Evolutionary conservation across 1,140 invertebrate species (phyloP).

Genomic region (Psix sp.): DNA sequence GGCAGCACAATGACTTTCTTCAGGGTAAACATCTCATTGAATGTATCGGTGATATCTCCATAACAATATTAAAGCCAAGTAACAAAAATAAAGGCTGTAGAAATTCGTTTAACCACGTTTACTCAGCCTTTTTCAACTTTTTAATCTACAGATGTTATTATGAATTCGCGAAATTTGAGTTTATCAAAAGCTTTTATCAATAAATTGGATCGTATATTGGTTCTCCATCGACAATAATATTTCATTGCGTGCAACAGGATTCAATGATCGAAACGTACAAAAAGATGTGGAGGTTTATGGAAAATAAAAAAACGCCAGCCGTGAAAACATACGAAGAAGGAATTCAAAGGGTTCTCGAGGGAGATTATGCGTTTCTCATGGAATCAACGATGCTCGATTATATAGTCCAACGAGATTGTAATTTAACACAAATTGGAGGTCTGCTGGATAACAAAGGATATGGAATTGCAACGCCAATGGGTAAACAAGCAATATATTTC

Average conservation of each 20-base stretch:
- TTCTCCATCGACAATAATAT: conserved; percentile 6
- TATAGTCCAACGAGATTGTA: conserved; percentile 91
- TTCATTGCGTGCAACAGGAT: conserved; percentile 76
- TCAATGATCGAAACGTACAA: conserved; percentile 90
- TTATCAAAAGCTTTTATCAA: too few relatives aligned
- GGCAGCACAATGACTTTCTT: conserved; percentile 91
- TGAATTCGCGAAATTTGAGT: too few relatives aligned
- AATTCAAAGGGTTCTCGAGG: conserved; percentile 84
- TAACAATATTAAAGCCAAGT: too few relatives aligned
- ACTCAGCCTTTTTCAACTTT: too few relatives aligned
- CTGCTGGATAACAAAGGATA: conserved; percentile 91
- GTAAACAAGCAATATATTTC: too few relatives aligned
- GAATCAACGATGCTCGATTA: conserved; percentile 96
- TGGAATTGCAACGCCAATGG: conserved; percentile 80
- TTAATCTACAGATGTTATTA: too few relatives aligned
- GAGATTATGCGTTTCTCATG: conserved; percentile 95
- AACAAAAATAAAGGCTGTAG: too few relatives aligned
- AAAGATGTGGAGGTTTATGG: conserved; percentile 93
- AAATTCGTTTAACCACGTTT: too few relatives aligned
- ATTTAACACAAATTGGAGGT: conserved; percentile 95
- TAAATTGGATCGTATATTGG: too few relatives aligned
- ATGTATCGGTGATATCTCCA: too few relatives aligned
- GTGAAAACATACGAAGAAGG: conserved; percentile 87
- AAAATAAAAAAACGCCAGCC: conserved; percentile 84
- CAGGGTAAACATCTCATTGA: conserved; percentile 76